Evolutionary conservation across 2,797 vertebrate species (phyloP).

Genomic region (Parauchenoglanis punctatus): DNA sequence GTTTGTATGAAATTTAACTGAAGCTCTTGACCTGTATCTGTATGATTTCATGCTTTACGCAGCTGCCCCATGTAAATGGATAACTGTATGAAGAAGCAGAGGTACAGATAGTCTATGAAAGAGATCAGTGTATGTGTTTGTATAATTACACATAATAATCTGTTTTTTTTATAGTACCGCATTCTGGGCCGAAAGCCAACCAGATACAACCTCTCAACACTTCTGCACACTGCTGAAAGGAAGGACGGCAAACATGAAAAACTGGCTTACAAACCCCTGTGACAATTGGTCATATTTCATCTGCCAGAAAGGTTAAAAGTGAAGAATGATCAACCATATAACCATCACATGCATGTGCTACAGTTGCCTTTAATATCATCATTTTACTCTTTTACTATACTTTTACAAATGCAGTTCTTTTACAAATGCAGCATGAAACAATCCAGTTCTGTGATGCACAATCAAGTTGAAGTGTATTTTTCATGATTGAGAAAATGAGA

Average conservation of each 20-base stretch:
- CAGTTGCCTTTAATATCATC: neutral
- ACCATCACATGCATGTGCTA: neutral
- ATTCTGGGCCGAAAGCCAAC: constrained; percentile 53
- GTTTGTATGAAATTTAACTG: neutral
- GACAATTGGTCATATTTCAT: constrained; percentile 63
- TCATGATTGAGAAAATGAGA: neutral
- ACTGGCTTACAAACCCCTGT: constrained; percentile 58
- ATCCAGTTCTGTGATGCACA: neutral
- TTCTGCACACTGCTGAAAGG: constrained; percentile 64
- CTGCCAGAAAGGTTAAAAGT: constrained; percentile 62
- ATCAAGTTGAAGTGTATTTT: constrained; percentile 22
- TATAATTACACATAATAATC: neutral
- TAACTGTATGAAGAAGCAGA: neutral
- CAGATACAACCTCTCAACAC: fast-evolving
- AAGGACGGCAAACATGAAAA: neutral
- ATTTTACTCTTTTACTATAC: neutral
- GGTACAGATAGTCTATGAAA: neutral
- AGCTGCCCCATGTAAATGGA: neutral
- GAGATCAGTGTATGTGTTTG: neutral
- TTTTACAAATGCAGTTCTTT: neutral
- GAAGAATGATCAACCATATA: neutral
- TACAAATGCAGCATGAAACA: neutral
- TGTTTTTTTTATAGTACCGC: constrained; percentile 21
- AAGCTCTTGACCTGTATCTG: neutral
- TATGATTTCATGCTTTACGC: neutral